phyloP scores from a whole-genome alignment of 2,797 vertebrate genomes.

The Malurus leucopterus region DNA sequence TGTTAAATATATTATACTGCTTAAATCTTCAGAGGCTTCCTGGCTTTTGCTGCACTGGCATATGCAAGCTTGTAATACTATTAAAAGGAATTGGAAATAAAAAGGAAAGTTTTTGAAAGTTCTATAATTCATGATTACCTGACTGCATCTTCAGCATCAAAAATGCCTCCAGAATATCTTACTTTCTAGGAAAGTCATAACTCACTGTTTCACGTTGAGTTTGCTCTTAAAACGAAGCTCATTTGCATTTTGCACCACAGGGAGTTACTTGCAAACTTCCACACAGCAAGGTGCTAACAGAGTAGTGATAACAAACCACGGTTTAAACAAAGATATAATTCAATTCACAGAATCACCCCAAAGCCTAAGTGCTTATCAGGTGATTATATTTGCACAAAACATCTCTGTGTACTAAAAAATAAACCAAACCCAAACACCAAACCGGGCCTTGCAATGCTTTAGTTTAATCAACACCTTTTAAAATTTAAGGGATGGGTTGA shows the following conservation, averaged over 20 bases:
- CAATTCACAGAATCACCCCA: not conserved
- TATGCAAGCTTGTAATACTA: not conserved
- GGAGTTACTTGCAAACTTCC: constrained; percentile 13
- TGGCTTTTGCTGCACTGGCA: not conserved
- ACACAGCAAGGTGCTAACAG: not conserved
- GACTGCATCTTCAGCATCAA: not conserved
- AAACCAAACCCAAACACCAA: not conserved
- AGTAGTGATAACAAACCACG: not conserved
- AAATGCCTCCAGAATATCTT: not conserved
- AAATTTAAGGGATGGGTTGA: not conserved
- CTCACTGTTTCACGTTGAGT: fast-evolving
- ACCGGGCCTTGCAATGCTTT: not conserved
- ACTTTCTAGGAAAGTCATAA: not conserved
- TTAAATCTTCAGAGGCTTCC: not conserved
- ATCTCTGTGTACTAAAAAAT: not conserved
- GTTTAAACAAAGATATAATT: not conserved
- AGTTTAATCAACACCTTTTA: not conserved
- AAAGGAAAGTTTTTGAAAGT: not conserved
- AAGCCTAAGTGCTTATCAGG: not conserved
- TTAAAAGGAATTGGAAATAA: not conserved
- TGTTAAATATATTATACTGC: not conserved
- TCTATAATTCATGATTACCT: not conserved
- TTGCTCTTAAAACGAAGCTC: not conserved
- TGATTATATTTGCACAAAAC: not conserved
- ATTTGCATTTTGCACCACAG: not conserved